Percentiles rank a stretch among this genome's conserved stretches.
Evolutionary conservation across 2,888 invertebrate species (phyloP).

Genomic region (Hybos culiciformis): DNA sequence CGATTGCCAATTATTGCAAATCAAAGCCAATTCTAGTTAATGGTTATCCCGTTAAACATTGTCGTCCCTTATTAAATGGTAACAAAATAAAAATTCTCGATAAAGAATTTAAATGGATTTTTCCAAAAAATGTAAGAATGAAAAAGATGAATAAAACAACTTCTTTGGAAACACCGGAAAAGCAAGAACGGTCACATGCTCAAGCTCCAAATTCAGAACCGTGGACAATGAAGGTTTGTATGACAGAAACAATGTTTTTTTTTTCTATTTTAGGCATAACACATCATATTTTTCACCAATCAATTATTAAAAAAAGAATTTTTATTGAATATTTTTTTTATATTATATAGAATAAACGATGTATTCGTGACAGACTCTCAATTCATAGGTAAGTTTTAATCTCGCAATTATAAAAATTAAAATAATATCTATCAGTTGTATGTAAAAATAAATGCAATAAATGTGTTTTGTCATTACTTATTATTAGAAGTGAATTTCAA

Average conservation of each 20-base stretch:
- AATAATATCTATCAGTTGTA: too few species aligned
- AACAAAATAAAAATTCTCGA: constrained; percentile 25
- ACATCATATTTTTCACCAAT: too few species aligned
- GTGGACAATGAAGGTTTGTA: not conserved
- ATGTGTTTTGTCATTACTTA: too few species aligned
- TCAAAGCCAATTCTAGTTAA: constrained; percentile 24
- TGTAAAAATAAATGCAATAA: too few species aligned
- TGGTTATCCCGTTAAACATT: constrained; percentile 19
- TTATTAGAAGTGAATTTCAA: too few species aligned
- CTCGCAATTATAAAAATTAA: not conserved
- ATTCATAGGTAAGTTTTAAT: not conserved
- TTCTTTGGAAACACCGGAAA: constrained; percentile 16
- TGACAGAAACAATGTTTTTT: not conserved
- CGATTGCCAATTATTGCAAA: constrained; percentile 24
- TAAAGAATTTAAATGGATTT: constrained; percentile 26
- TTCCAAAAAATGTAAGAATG: constrained; percentile 13
- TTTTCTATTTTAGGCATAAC: not conserved
- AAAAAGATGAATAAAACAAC: not conserved
- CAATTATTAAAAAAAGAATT: too few species aligned
- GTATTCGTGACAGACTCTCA: not conserved
- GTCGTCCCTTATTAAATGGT: constrained; percentile 25
- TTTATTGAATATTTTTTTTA: not conserved
- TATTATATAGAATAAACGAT: not conserved
- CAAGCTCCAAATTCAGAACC: constrained; percentile 28
- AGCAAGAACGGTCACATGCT: constrained; percentile 14